phyloP scores from a whole-genome alignment of 2,888 invertebrate genomes.

The Zele albiditarsus region DNA sequence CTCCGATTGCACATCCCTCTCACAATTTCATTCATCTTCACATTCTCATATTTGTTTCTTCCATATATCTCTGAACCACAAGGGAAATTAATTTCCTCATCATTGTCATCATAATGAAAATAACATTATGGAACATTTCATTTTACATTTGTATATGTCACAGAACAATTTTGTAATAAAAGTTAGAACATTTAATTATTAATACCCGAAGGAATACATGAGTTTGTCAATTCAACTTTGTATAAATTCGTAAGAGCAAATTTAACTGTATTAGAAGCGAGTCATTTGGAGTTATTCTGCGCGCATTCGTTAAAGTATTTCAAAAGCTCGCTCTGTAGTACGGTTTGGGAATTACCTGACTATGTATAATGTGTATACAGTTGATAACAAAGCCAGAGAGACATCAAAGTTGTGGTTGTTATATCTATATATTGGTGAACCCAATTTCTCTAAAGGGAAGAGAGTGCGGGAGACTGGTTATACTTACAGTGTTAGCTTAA shows the following conservation, averaged over 20 bases:
- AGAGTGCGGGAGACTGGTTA: conserved; percentile 68
- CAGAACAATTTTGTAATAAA: neutral
- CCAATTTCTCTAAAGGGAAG: neutral
- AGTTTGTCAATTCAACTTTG: neutral
- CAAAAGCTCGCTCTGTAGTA: neutral
- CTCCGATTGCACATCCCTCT: no score
- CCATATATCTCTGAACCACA: neutral
- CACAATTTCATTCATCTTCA: no score
- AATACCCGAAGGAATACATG: neutral
- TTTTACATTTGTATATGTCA: neutral
- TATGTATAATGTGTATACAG: neutral
- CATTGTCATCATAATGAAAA: neutral
- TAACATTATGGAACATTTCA: neutral
- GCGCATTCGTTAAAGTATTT: neutral
- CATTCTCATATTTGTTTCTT: no score
- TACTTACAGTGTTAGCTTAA: conserved; percentile 71
- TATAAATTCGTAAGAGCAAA: neutral
- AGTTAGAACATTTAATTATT: neutral
- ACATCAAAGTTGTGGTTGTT: no score
- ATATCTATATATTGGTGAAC: neutral
- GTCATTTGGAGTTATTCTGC: neutral
- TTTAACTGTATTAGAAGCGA: neutral
- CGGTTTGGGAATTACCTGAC: neutral
- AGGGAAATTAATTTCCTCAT: neutral
- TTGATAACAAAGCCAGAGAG: no score